These are phyloP conservation scores for Ormyrus nitidulus DNA, from an alignment of 2,888 invertebrate genomes.

Conservation along the genomic window DNA sequence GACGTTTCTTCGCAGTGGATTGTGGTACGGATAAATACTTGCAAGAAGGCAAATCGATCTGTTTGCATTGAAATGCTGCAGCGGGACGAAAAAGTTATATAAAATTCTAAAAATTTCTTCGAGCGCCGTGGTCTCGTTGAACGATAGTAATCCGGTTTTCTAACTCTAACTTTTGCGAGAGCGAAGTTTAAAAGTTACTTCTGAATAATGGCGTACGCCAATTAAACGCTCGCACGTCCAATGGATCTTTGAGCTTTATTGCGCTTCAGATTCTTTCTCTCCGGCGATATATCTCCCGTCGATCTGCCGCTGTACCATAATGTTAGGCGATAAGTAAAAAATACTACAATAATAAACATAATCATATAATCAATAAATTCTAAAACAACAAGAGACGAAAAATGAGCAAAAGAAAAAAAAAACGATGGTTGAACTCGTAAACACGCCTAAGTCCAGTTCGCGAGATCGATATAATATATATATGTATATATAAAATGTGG, in stretches of 20 bases:
- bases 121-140: too few species aligned
- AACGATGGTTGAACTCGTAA: constrained; percentile 44
- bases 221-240: too few species aligned
- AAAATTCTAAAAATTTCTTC: too few species aligned
- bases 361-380: constrained; percentile 43
- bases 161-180: too few species aligned
- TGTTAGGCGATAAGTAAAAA: constrained; percentile 18
- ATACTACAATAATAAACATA: constrained; percentile 49
- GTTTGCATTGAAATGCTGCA: too few species aligned
- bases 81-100: too few species aligned
- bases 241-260: too few species aligned
- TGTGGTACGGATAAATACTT: constrained; percentile 43
- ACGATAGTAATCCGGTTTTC: too few species aligned
- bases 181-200: too few species aligned
- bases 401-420: constrained; percentile 38
- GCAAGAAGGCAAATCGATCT: constrained; percentile 22
- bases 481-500: constrained; percentile 22
- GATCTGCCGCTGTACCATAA: not conserved
- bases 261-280: too few species aligned
- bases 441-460: constrained; percentile 45
- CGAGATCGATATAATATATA: constrained; percentile 49
- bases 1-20: constrained; percentile 11
- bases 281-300: not conserved
- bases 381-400: constrained; percentile 47
- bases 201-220: too few species aligned